These are phyloP conservation scores for Drosophila cardini DNA, from an alignment of 1,140 invertebrate species.

Conservation along the genomic window DNA sequence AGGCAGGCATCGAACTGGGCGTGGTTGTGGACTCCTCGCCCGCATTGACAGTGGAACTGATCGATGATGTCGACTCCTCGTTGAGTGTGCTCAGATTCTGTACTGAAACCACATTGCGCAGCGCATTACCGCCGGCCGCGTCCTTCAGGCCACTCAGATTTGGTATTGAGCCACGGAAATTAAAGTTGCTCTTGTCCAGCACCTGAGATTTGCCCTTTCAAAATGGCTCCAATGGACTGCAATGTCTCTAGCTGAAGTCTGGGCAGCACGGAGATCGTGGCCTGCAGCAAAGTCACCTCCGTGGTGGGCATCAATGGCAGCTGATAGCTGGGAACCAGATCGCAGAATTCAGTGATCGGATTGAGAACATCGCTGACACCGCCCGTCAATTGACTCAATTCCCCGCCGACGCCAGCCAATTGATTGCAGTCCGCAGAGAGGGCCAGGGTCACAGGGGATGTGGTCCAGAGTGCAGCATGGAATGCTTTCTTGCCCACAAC, in stretches of 20 bases:
- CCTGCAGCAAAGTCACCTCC: conserved; percentile 87
- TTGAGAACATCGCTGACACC: conserved; percentile 85
- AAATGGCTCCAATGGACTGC: conserved; percentile 87
- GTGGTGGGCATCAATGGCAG: conserved; percentile 84
- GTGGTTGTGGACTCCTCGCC: conserved; percentile 52
- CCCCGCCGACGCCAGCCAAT: conserved; percentile 83
- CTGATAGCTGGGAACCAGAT: conserved; percentile 89
- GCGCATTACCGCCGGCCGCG: conserved; percentile 35
- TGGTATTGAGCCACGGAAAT: conserved; percentile 81
- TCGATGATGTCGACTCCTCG: conserved; percentile 61
- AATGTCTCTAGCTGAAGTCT: conserved; percentile 89
- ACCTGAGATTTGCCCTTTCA: conserved; percentile 86
- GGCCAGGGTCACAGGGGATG: conserved; percentile 89
- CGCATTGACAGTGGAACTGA: conserved; percentile 18
- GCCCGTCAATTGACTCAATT: conserved; percentile 84
- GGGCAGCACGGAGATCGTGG: conserved; percentile 90
- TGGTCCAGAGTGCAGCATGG: conserved; percentile 89
- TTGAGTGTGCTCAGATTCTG: conserved; percentile 79
- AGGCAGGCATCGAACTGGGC: conserved; percentile 73
- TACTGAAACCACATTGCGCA: conserved; percentile 80
- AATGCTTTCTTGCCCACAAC: conserved; percentile 89
- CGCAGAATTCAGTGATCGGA: conserved; percentile 91
- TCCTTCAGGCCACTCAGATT: conserved; percentile 71
- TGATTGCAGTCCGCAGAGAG: conserved; percentile 88
- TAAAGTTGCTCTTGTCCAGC: conserved; percentile 82